Evolutionary conservation across 2,797 vertebrate species (phyloP).

Genomic region (Eutrigla gurnardus): DNA sequence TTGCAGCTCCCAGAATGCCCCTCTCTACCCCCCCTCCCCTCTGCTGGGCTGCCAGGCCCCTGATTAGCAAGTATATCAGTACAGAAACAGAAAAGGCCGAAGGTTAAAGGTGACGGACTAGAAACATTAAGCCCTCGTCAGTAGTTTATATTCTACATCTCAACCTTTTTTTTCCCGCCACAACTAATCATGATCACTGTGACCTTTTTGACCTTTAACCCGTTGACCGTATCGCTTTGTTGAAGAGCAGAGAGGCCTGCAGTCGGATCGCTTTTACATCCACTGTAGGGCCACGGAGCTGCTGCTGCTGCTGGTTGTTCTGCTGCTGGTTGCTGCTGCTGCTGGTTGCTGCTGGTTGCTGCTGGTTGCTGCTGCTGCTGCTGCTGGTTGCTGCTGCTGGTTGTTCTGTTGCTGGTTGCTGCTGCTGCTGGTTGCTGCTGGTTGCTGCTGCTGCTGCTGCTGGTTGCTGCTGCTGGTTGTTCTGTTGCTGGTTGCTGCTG

Average conservation of each 20-base stretch:
- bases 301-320: slow-evolving; percentile 31
- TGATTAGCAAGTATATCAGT: slow-evolving; percentile 43
- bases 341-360: slow-evolving; percentile 2
- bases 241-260: slow-evolving; percentile 3
- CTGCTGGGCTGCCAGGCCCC: slow-evolving; percentile 29
- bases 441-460: no score
- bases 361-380: no score
- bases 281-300: slow-evolving; percentile 33
- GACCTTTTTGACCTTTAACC: slow-evolving; percentile 44
- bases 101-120: slow-evolving; percentile 49
- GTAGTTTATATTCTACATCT: slow-evolving; percentile 27
- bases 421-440: no score
- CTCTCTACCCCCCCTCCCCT: slow-evolving; percentile 27
- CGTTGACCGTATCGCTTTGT: slow-evolving; percentile 8
- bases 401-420: no score
- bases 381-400: no score
- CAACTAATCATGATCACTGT: slow-evolving; percentile 1
- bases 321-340: slow-evolving; percentile 37
- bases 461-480: no score
- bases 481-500: no score
- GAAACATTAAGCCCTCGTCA: slow-evolving; percentile 25
- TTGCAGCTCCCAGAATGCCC: slow-evolving; percentile 50
- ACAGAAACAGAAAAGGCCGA: slow-evolving; percentile 34
- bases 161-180: slow-evolving; percentile 14
- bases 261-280: slow-evolving; percentile 27